Conservation (phyloP, 2,888 invertebrate genomes). For the Spodoptera picta region DNA sequence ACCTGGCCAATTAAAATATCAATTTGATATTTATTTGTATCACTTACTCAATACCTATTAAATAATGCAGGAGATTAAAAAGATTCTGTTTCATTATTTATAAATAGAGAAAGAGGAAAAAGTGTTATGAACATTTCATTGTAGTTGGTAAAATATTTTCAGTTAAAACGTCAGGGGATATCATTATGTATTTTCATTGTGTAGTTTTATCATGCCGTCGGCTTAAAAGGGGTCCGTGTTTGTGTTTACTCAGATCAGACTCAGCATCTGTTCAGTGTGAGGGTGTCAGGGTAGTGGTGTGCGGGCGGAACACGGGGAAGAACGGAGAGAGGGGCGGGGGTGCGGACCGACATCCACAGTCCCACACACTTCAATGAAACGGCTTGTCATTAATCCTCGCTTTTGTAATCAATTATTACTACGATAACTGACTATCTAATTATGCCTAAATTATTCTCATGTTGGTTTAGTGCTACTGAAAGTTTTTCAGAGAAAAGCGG, state of each 20-base stretch:
- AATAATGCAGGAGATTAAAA: background rate
- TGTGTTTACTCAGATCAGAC: constrained; percentile 70
- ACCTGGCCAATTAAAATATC: no score
- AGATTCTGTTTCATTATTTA: constrained; percentile 1
- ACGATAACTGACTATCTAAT: constrained; percentile 45
- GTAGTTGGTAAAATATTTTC: constrained; percentile 19
- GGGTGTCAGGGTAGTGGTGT: constrained; percentile 56
- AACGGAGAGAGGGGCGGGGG: constrained; percentile 10
- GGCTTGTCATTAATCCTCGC: constrained; percentile 66
- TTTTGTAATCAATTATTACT: constrained; percentile 59
- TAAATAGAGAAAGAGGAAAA: constrained; percentile 1
- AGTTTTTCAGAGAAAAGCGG: constrained; percentile 15
- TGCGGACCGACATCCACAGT: constrained; percentile 52
- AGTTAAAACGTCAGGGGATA: constrained; percentile 37
- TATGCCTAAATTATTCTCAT: constrained; percentile 29
- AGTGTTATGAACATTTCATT: constrained; percentile 15
- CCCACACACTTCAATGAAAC: constrained; percentile 62
- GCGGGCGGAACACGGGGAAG: constrained; percentile 27
- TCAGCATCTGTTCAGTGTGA: constrained; percentile 69
- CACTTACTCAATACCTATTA: no score
- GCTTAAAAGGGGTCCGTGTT: constrained; percentile 65
- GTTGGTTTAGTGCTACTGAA: constrained; percentile 21
- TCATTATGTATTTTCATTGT: constrained; percentile 52
- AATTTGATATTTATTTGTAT: no score
- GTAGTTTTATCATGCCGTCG: constrained; percentile 57